Evolutionary conservation across 1,140 invertebrate genomes (phyloP), one percentile per base, ranked within the genome.

Genomic region (Araneus ventricosus): DNA sequence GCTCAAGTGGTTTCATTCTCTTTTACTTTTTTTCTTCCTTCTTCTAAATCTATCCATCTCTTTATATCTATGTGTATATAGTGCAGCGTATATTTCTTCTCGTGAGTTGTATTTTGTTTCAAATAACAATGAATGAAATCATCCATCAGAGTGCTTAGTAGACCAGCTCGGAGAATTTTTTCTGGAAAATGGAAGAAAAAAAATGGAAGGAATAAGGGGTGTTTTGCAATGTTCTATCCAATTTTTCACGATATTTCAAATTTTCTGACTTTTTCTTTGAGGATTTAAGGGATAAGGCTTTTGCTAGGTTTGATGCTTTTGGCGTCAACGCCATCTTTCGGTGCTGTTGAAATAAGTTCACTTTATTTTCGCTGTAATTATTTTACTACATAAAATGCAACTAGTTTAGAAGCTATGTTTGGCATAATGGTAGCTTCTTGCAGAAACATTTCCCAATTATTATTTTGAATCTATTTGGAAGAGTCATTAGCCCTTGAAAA

Each of bases 61-160:
- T 75, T 30, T 75, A 75, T 75, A 17, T 63, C 22, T 63, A 1
- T 75, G 4, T 37, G 4, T 75, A 75, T 75, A 34, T 75, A 4
- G 6, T 0, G 24, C 4, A 1, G 4, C 22, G 20, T 61, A 20
- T 61, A 63, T 63, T 24, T 20, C 59, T n/a, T 63, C 4, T 1
- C 24, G 27, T 75, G 67, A 30, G 17, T 27, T 61, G 41, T 34
- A 37, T 70, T 88, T 59, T 88, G 61, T 88, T 67, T 59, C 87
- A 75, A 34, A 63, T 88, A 88, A 24, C 87, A 70, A 75, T 75
- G 63, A 88, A 88, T 70, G 39, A 41, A 37, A 45, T 88, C 63
- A 75, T 88, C 61, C n/a, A 88, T 88, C 87, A 88, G 70, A n/a
- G 34, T 70, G 7, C 22, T 88, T 45, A 70, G 61, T 24, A 70